Base-by-base conservation (phyloP, 2,888 invertebrate genomes). In the Bembecia ichneumoniformis region DNA sequence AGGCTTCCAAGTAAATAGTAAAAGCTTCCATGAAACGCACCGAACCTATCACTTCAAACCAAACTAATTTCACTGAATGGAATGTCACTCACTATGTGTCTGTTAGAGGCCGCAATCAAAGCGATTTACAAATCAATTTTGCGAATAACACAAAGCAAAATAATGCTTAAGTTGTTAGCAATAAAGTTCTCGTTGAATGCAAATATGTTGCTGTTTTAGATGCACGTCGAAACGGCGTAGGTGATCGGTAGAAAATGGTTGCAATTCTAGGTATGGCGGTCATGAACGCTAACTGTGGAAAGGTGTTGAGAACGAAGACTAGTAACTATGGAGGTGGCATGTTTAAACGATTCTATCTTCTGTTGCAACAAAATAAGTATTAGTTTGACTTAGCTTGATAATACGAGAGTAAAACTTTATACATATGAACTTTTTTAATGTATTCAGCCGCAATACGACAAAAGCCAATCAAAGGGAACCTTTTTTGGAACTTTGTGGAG, bases 221-320 rank as follows among this genome's bases (percentile, higher is more conserved):
- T 44, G 17, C 74, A 79, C 82, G 81, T 82, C 81, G 75, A 71
- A 62, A 66, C 66, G 54, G 56, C 56, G 53, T 66, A 71, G 69
- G 69, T 71, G 70, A 70, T 76, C 66, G 78, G 68, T 72, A 66
- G 59, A 63, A 74, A 82, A 75, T 82, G 82, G 65, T 62, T 68
- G 71, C 66, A 75, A 67, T 69, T 62, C 55, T 52, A 55, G 58
- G 58, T 63, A 44, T 16, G 11, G 17, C 44, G 40, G 40, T 44
- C 17, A 14, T 44, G 44, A 16, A 44, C 44, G 15, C 11, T 44
- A 13, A 46, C 28, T n/a, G 46, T 34, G 46, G 34, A 28, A 46
- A 46, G 44, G 44, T 44, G 36, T 40, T n/a, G 40, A 40, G 14
- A 13, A 40, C 40, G 14, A 13, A 13, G 40, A 44, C 16, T 17